Evolutionary conservation across 92 coral and sea anemone species (phyloP), one percentile per base, ranked within the genome.

Genomic region (Paragorgia papillata): DNA sequence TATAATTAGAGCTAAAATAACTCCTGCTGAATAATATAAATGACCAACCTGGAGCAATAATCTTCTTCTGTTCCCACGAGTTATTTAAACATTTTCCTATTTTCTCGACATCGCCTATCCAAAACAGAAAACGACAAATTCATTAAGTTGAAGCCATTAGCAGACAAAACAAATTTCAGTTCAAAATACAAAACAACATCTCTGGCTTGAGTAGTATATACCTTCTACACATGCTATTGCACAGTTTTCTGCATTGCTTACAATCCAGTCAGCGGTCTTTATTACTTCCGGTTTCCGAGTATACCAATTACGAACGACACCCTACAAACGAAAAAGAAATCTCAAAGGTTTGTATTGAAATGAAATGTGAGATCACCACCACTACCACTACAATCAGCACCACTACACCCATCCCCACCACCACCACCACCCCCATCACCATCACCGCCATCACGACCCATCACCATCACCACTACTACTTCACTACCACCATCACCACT

Each of bases 21-120:
- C n/a, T n/a, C n/a, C n/a, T n/a, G n/a, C n/a, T n/a, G n/a, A n/a
- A n/a, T n/a, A n/a, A n/a, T n/a, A n/a, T n/a, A n/a, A n/a, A n/a
- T n/a, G n/a, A n/a, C n/a, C n/a, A n/a, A 93, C 98, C 98, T 22
- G 98, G 97, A 7, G 97, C 98, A 66, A 94, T 91, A 0, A 85
- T 88, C 59, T 76, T 85, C 80, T 94, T 94, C 70, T 91, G 97
- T 48, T 88, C 86, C 85, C 97, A 87, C 62, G 92, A 91, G 35
- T 86, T 88, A 49, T 81, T 84, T 62, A 92, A 80, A 29, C 98
- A 91, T 48, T 85, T 53, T 31, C 97, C 98, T 78, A 94, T 66
- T 59, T 82, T 73, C 79, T 84, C 85, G 44, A 94, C 56, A 62
- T 94, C 89, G 26, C 97, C 97, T 93, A 55, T 33, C 1, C 30